Percentiles rank a stretch among this genome's conserved stretches.
Conservation (phyloP, 2,113 vertebrate species). For the Thryonomys swinderianus region DNA sequence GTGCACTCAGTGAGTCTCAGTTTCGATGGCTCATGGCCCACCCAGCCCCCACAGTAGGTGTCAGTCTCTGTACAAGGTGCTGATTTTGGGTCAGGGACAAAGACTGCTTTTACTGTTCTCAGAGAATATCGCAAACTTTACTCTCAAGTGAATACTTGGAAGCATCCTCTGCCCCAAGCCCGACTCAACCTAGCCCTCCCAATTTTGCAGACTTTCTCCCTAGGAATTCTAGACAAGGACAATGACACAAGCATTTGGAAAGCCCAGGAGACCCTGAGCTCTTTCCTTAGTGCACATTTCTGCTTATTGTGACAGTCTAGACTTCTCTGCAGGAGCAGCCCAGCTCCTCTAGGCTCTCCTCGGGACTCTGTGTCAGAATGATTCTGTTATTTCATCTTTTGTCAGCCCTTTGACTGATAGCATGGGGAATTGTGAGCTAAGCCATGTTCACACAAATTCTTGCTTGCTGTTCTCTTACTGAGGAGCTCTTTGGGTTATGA, state of each 20-base stretch:
- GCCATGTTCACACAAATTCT: not conserved
- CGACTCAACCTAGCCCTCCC: not conserved
- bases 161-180: not conserved
- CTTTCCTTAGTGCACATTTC: not conserved
- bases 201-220: not conserved
- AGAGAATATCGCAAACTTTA: not conserved
- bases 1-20: not conserved
- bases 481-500: not conserved
- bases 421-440: slow-evolving; percentile 41
- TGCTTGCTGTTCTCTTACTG: not conserved
- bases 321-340: not conserved
- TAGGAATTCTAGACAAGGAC: not conserved
- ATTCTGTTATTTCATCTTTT: slow-evolving; percentile 50
- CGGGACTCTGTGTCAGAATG: not conserved
- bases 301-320: not conserved
- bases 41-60: not conserved
- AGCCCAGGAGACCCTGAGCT: not conserved
- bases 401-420: slow-evolving; percentile 42
- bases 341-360: slow-evolving; percentile 29
- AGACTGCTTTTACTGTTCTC: not conserved
- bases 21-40: not conserved
- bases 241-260: not conserved
- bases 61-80: not conserved
- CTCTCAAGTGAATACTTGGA: not conserved
- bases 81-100: not conserved